Percentiles rank a stretch among this genome's conserved stretches.
Conservation (phyloP, 1,140 invertebrate genomes). For the Polypedilum vanderplanki region DNA sequence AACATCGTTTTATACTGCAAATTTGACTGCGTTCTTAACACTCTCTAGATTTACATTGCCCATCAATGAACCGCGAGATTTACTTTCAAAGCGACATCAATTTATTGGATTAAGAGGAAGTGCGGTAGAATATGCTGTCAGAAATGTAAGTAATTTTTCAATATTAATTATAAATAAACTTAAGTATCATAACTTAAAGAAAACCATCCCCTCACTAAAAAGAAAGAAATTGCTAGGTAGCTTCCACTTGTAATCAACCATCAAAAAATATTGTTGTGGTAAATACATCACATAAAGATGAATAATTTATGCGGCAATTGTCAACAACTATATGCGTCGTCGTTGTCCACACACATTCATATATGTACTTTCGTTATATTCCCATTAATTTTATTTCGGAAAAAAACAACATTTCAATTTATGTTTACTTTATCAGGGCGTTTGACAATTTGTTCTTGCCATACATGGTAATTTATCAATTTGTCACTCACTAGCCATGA, state of each 20-base stretch:
- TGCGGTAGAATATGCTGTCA: conserved; percentile 57
- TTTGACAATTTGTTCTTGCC: conserved; percentile 31
- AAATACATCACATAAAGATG: neutral
- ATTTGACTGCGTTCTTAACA: conserved; percentile 81
- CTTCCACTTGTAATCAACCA: conserved; percentile 24
- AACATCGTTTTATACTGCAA: conserved; percentile 87
- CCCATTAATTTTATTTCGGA: neutral
- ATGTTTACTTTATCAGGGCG: neutral
- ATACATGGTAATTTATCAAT: neutral
- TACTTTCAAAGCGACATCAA: conserved; percentile 55
- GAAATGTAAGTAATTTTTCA: conserved; percentile 47
- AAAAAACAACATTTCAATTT: neutral
- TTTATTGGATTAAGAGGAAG: conserved; percentile 63
- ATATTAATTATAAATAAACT: too few relatives aligned
- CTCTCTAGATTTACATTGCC: conserved; percentile 73
- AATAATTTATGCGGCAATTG: conserved; percentile 7
- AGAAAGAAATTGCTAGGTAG: neutral
- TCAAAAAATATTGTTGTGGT: neutral
- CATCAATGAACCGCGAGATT: conserved; percentile 60
- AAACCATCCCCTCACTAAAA: neutral
- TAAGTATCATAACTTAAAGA: neutral
- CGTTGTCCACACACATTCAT: neutral
- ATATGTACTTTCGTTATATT: neutral
- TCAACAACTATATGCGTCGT: conserved; percentile 1
- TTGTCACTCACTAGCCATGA: neutral